Evolutionary conservation across 2,797 vertebrate species (phyloP), one percentile per base, ranked within the genome.

Genomic region (Hydrocynus forskahlii): DNA sequence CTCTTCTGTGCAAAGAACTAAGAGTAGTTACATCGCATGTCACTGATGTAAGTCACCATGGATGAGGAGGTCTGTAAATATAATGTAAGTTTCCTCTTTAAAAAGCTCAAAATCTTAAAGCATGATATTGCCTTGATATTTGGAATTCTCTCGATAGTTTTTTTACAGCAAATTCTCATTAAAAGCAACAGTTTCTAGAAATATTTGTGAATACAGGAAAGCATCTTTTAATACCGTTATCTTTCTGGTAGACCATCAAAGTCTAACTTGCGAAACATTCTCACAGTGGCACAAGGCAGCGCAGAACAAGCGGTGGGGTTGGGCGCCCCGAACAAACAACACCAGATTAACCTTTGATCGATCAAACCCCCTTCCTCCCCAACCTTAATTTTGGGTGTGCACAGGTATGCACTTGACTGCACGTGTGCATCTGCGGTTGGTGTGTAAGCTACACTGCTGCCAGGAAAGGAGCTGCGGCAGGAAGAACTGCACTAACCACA

Each of bases 401-500:
- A 70, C 79, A 82, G 74, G 70, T 85, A 85, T 13, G 78, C 10
- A 35, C 57, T 14, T 50, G 52, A 66, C 55, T 80, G 77, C 81
- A 83, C 17, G 3, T 35, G 52, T 87, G 84, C 80, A 84, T 8
- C 21, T 87, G 86, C 62, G 86, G 86, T 75, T 63, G 62, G 16
- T 67, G 54, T 82, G 72, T 77, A 67, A 17, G 29, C 19, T 78
- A 23, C 6, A 78, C 19, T 77, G 16, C 52, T 87, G 77, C 79
- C 66, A 82, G 78, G 81, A 81, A 77, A 72, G 70, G 69, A 43
- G 25, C 25, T 2, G 50, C 75, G 78, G 72, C 86, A 83, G 83
- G 83, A 87, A 87, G 77, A 81, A 7, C n/a, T 38, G 73, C 76
- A 66, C 25, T 25, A 50, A 83, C 82, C 84, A 72, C 86, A 82